phyloP scores from a whole-genome alignment of 2,113 vertebrate species.

The Acanthisitta chloris region DNA sequence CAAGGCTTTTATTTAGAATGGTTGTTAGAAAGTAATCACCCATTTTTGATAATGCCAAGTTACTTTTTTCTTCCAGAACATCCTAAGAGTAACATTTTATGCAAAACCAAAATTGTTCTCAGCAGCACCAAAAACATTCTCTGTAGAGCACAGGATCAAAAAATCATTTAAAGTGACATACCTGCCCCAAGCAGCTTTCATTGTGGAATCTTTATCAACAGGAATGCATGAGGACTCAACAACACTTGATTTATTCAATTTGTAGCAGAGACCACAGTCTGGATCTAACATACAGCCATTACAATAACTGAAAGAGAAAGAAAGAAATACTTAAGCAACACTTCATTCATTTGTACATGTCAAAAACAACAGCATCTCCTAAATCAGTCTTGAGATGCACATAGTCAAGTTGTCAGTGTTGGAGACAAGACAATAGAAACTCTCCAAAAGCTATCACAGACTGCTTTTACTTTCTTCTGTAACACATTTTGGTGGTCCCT shows the following conservation, averaged over 20 bases:
- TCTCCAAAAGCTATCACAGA: neutral
- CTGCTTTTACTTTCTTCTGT: neutral
- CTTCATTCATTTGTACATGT: neutral
- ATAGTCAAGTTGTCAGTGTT: neutral
- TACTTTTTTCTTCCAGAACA: neutral
- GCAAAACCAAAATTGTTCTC: neutral
- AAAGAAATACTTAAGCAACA: neutral
- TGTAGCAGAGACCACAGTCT: constrained; percentile 94
- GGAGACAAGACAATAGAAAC: neutral
- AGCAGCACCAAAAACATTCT: neutral
- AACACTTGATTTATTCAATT: constrained; percentile 84
- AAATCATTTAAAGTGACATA: constrained; percentile 62
- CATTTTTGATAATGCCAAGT: neutral
- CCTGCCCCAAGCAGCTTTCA: constrained; percentile 94
- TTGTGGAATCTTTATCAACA: constrained; percentile 84
- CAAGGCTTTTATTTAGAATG: neutral
- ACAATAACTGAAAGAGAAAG: constrained; percentile 81
- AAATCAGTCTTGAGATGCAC: neutral
- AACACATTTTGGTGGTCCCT: neutral
- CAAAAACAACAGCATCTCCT: neutral
- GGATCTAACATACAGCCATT: constrained; percentile 96
- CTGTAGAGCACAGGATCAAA: neutral
- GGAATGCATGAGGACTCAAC: constrained; percentile 88
- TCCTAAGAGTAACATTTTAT: neutral
- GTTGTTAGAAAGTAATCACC: neutral